A percentile compares a stretch with the other conserved stretches of the same genome.
Evolutionary conservation across 2,797 vertebrate genomes (phyloP).

Genomic region (Babyrousa celebensis): DNA sequence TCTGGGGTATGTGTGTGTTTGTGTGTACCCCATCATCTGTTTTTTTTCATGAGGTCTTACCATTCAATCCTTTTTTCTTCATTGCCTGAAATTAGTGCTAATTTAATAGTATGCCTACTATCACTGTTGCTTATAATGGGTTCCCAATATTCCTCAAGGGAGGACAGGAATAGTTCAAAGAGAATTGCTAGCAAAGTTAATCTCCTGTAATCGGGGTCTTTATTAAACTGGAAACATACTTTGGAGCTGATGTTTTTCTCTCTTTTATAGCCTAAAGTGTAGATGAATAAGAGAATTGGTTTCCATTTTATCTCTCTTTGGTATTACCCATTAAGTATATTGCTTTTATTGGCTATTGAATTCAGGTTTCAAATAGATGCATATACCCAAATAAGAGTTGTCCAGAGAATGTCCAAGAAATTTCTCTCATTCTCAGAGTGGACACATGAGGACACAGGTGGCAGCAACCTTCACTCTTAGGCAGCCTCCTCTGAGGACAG

Average conservation of each 20-base stretch:
- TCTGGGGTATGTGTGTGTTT: not conserved
- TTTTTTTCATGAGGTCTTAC: not conserved
- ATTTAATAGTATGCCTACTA: conserved; percentile 5
- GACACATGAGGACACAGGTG: not conserved
- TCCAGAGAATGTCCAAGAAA: not conserved
- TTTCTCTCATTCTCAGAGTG: not conserved
- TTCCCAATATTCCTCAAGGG: conserved; percentile 4
- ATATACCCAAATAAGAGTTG: not conserved
- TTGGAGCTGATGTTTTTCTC: not conserved
- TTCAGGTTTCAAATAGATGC: not conserved
- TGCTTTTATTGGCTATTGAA: not conserved
- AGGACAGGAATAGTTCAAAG: conserved; percentile 19
- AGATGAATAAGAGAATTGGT: not conserved
- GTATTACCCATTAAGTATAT: not conserved
- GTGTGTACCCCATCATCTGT: not conserved
- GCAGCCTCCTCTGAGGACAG: not conserved
- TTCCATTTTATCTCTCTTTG: not conserved
- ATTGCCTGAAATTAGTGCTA: conserved; percentile 30
- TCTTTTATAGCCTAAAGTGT: conserved; percentile 13
- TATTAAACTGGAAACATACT: conserved; percentile 20
- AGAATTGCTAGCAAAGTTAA: conserved; percentile 11
- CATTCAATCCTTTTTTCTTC: not conserved
- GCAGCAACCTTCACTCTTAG: not conserved
- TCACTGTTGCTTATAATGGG: conserved; percentile 14
- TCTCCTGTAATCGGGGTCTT: not conserved